phyloP scores from a whole-genome alignment of 2,113 vertebrate genomes.

The Cynocephalus volans region DNA sequence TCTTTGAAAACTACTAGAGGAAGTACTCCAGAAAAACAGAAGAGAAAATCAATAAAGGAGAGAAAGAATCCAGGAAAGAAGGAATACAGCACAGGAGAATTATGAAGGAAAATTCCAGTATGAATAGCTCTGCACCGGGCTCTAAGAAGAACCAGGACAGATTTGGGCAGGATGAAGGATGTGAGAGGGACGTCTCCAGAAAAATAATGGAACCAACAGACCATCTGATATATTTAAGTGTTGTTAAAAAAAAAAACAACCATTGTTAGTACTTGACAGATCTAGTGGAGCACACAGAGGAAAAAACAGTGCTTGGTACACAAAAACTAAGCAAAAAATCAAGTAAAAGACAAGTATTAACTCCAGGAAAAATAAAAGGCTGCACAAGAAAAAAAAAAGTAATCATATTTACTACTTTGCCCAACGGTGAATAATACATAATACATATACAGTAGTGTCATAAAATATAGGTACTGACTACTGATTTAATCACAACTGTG shows the following conservation, averaged over 20 bases:
- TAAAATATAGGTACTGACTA: slow-evolving; percentile 33
- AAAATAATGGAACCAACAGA: neutral
- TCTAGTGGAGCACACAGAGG: neutral
- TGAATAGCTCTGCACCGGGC: neutral
- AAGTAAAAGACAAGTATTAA: neutral
- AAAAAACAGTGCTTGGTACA: neutral
- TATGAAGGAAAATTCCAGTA: neutral
- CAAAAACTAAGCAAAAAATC: slow-evolving; percentile 23
- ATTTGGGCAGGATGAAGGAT: neutral
- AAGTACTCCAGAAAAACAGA: slow-evolving; percentile 14
- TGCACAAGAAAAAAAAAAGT: slow-evolving; percentile 29
- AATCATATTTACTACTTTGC: slow-evolving; percentile 41
- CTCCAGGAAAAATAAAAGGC: neutral
- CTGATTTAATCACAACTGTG: slow-evolving; percentile 31
- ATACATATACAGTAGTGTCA: neutral
- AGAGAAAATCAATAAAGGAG: slow-evolving; percentile 31
- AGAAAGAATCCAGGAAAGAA: slow-evolving; percentile 36
- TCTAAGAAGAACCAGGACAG: neutral
- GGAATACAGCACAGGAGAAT: neutral
- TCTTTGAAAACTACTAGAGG: slow-evolving; percentile 5
- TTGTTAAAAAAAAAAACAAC: neutral
- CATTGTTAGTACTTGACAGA: neutral
- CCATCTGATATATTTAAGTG: neutral
- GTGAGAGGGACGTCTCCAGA: neutral
- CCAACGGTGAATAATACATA: slow-evolving; percentile 49